Conservation (phyloP, 2,888 invertebrate genomes). For the Amblyjoppa proteus region DNA sequence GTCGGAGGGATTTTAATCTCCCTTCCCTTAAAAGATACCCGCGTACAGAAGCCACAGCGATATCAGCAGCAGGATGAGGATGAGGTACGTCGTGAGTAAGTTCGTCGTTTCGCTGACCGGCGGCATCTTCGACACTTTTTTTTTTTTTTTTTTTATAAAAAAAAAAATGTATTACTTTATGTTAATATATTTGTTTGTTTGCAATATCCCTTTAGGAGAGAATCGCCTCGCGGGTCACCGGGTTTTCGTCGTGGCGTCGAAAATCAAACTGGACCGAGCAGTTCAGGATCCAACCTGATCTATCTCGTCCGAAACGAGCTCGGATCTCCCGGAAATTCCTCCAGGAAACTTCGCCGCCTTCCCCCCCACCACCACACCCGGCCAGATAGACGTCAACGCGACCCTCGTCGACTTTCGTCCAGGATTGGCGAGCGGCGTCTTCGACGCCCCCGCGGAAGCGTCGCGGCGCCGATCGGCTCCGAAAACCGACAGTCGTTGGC, state of each 20-base stretch:
- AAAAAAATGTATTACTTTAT: not conserved
- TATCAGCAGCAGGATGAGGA: conserved; percentile 89
- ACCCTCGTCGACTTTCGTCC: conserved; percentile 62
- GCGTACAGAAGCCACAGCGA: conserved; percentile 90
- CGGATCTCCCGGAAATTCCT: conserved; percentile 77
- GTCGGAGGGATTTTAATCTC: conserved; percentile 28
- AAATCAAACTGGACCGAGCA: conserved; percentile 59
- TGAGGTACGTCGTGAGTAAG: conserved; percentile 90
- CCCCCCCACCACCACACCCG: conserved; percentile 69
- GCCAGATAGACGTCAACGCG: conserved; percentile 23
- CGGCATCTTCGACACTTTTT: conserved; percentile 73
- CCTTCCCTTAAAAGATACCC: conserved; percentile 85
- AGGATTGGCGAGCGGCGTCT: conserved; percentile 67
- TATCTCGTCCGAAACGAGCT: conserved; percentile 24
- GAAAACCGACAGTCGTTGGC: not conserved
- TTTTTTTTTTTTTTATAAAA: not conserved
- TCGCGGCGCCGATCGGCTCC: conserved; percentile 30
- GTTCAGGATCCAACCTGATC: conserved; percentile 35
- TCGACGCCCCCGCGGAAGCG: conserved; percentile 66
- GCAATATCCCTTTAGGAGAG: not conserved
- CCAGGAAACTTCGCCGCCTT: conserved; percentile 74
- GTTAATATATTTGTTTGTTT: not conserved
- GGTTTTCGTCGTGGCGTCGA: conserved; percentile 44
- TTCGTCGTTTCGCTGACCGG: conserved; percentile 87
- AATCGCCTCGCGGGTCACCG: not conserved